Evolutionary conservation across 2,888 invertebrate genomes (phyloP).

Genomic region (Chrysopilus asiliformis): DNA sequence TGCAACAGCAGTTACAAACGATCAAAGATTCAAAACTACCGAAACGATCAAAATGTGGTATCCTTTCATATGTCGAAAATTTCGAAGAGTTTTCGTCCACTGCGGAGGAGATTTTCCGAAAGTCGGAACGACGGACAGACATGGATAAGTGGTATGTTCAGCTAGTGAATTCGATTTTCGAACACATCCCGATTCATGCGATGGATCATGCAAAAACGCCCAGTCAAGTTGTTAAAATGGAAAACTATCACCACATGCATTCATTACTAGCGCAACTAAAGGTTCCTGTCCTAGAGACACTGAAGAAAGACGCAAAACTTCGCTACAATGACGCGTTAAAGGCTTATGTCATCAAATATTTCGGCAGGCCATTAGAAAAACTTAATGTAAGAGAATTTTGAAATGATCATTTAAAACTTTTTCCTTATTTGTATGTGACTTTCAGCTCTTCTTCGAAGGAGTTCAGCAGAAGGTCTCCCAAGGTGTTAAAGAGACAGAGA

Average conservation of each 20-base stretch:
- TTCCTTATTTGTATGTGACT: slow-evolving; percentile 13
- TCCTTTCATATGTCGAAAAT: slow-evolving; percentile 77
- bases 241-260: slow-evolving; percentile 92
- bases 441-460: slow-evolving; percentile 89
- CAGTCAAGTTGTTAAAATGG: slow-evolving; percentile 81
- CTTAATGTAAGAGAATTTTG: slow-evolving; percentile 53
- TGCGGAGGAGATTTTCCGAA: slow-evolving; percentile 76
- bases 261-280: slow-evolving; percentile 78
- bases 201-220: slow-evolving; percentile 84
- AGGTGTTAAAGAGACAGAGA: slow-evolving; percentile 93
- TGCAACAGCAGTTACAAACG: slow-evolving; percentile 68
- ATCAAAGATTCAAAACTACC: slow-evolving; percentile 63
- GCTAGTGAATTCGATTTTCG: slow-evolving; percentile 71
- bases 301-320: slow-evolving; percentile 80
- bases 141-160: slow-evolving; percentile 83
- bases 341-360: slow-evolving; percentile 86
- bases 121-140: slow-evolving; percentile 75
- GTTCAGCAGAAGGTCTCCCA: slow-evolving; percentile 85
- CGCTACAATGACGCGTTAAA: slow-evolving; percentile 81
- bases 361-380: slow-evolving; percentile 86
- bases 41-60: slow-evolving; percentile 64
- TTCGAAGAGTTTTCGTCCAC: slow-evolving; percentile 80
- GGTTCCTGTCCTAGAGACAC: slow-evolving; percentile 72
- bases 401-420: too few relatives aligned
- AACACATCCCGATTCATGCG: slow-evolving; percentile 64